Conservation (phyloP, 2,888 invertebrate species). For the Drosophila silvestris region DNA sequence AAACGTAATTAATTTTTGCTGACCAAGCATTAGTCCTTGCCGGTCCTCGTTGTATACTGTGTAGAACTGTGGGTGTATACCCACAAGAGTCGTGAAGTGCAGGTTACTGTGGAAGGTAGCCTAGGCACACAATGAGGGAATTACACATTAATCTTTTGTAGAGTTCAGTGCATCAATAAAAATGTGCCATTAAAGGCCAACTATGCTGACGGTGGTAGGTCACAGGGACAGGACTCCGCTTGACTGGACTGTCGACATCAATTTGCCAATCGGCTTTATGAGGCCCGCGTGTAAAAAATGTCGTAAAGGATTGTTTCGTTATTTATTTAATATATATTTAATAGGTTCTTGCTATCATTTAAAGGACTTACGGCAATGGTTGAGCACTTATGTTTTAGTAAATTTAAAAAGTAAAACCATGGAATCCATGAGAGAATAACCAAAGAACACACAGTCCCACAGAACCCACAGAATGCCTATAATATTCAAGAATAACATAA, state of each 20-base stretch:
- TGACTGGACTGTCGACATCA: constrained; percentile 26
- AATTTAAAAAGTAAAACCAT: not conserved
- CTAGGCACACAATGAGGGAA: constrained; percentile 17
- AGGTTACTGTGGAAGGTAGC: not conserved
- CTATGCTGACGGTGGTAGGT: constrained; percentile 12
- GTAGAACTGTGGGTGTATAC: not conserved
- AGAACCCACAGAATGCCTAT: not conserved
- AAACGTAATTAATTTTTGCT: constrained; percentile 74
- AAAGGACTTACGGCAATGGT: not conserved
- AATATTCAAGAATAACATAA: not conserved
- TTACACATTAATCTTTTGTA: constrained; percentile 54
- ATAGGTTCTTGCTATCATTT: not conserved
- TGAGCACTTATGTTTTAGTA: not conserved
- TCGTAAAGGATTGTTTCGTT: constrained; percentile 6
- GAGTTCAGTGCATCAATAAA: constrained; percentile 65
- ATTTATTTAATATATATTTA: constrained; percentile 16
- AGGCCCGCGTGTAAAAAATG: constrained; percentile 12
- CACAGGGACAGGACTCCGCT: constrained; percentile 2
- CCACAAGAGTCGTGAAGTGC: constrained; percentile 13
- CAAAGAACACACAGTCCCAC: too few relatives aligned
- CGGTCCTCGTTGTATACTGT: constrained; percentile 10
- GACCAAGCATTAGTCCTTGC: constrained; percentile 52
- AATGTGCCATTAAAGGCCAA: constrained; percentile 49
- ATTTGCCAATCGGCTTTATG: constrained; percentile 39
- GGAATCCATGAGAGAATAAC: not conserved